These are phyloP conservation scores for Cyprinodon variegatus DNA, from an alignment of 2,113 vertebrate genomes.

Conservation along the genomic window DNA sequence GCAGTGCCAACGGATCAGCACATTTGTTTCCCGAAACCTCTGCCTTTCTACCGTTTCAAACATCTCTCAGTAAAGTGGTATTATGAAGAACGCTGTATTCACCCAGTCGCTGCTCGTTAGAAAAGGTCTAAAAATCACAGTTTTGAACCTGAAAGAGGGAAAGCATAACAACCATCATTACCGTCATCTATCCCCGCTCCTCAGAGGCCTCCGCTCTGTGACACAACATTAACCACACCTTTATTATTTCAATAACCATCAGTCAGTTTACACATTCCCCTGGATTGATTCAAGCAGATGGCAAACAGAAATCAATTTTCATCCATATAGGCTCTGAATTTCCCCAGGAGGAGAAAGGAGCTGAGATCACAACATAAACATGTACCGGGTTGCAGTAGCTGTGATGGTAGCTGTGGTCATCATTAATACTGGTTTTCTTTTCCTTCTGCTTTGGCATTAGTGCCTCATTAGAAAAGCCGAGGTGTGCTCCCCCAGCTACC, in stretches of 20 bases:
- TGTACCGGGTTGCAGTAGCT: not conserved
- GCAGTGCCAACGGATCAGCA: not conserved
- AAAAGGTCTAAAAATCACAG: not conserved
- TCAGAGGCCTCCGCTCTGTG: not conserved
- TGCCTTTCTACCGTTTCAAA: not conserved
- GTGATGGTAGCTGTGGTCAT: not conserved
- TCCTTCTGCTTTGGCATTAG: constrained; percentile 3
- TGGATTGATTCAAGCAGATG: constrained; percentile 23
- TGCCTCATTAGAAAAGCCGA: not conserved
- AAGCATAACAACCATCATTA: not conserved
- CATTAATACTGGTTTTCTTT: constrained; percentile 1
- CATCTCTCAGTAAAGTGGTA: not conserved
- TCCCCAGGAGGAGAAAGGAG: not conserved
- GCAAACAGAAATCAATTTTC: constrained; percentile 30
- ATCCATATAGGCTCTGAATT: constrained; percentile 1
- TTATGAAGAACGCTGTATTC: not conserved
- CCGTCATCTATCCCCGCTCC: constrained; percentile 21
- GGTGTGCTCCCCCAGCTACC: not conserved
- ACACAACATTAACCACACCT: constrained; percentile 25
- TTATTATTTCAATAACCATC: constrained; percentile 41
- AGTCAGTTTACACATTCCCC: constrained; percentile 31
- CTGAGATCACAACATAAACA: constrained; percentile 4
- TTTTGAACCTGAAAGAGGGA: not conserved
- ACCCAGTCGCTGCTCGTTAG: not conserved
- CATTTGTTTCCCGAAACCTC: not conserved